Base-by-base conservation (phyloP, 2,888 invertebrate genomes). In the Dilophus febrilis region DNA sequence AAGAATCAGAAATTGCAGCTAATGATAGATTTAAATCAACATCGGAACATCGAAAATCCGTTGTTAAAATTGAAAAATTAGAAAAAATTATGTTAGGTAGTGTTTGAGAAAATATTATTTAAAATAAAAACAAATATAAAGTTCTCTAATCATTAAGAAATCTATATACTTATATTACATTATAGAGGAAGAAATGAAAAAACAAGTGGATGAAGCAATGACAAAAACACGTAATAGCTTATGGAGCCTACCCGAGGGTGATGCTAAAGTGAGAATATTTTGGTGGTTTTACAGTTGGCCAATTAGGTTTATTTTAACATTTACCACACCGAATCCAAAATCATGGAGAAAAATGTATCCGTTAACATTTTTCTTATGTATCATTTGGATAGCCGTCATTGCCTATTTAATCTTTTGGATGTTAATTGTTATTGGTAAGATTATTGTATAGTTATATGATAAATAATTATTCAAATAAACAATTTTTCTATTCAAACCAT, bases 371-470 rank as follows among this genome's bases (percentile, higher is more conserved):
- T 38, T 80, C 7, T 76, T 85, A 72, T 84, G 84, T 51, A 72
- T 85, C 14, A 56, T 80, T 4, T 86, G 85, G 80, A 81, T 88
- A 41, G 86, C 79, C 3, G 57, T 68, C 2, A 74, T 82, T 41
- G 82, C 86, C 0, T 90, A 86, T 54, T 53, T 84, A 37, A 77
- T 84, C 4, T 78, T 86, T 1, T 90, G 88, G 88, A 82, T 86
- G 74, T 80, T 86, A 57, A 72, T 82, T 31, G 66, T 79, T 4
- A 72, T 86, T 45, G 87, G 86, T 79, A 57, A 22, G 22, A 14
- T 22, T 22, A 22, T 22, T 22, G 22, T 22, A 22, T 22, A 6
- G 4, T 22, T 22, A 22, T 22, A 8, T 22, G 5, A 22, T 22
- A 6, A 22, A 22, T 22, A 22, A 22, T 8, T 22, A 6, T 22